Base-by-base conservation (phyloP, 1,140 invertebrate species). In the Thaumatotibia leucotreta region DNA sequence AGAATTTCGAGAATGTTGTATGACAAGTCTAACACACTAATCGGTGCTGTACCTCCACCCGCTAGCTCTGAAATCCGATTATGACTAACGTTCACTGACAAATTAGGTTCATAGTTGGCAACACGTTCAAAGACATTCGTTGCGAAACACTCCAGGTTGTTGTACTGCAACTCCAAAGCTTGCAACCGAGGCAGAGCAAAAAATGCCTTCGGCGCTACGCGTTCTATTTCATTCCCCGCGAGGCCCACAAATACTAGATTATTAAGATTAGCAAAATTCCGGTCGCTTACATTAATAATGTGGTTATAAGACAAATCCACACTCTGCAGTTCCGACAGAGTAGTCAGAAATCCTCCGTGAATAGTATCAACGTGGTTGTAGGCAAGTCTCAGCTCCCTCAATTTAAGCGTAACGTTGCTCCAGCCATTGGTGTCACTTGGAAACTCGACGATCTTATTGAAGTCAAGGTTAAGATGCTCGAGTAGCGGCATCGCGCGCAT, bases 381-480 rank as follows among this genome's bases (percentile, higher is more conserved):
- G 4, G 95, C 94, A 14, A 97, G 85, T 70, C 95, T 92, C 3
- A 97, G 92, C 69, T 97, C 96, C 31, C 93, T 93, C 24, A 97
- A 87, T 78, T 95, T 94, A 14, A 91, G 92, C 80, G 96, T 95
- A 24, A 94, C 86, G 23, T 93, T 93, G 1, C 92, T 86, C 35
- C 35, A 39, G 73, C 93, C 92, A 68, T 97, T 95, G 22, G 96
- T 85, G 68, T 93, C 92, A 9, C 91, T 86, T 0, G 95, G 95
- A 74, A 92, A 93, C 77, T 75, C 91, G 78, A 80, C 89, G 17
- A 97, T 83, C 64, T 94, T 93, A 86, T 98, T 98, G 32, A 95
- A 97, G 76, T 97, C 96, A 69, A 98, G 83, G 86, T 97, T 97
- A 1, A 97, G 89, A 81, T 97, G 97, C 63, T 95, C 94, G 22